A percentile compares a stretch with the other conserved stretches of the same genome.
Conservation (phyloP, 2,888 invertebrate species). For the Eupeodes latifasciatus region DNA sequence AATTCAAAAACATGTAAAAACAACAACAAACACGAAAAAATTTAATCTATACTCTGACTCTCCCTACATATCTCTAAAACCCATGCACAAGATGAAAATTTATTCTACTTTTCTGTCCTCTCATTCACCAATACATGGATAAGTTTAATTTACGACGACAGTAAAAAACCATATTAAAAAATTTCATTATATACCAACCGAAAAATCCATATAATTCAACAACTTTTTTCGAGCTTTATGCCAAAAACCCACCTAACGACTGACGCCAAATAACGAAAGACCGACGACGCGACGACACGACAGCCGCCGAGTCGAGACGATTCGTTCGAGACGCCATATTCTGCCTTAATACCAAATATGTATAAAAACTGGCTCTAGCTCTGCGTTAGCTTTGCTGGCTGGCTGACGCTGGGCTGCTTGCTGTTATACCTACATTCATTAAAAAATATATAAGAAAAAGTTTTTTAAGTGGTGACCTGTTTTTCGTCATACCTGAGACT, state of each 20-base stretch:
- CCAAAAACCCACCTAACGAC: conserved; percentile 52
- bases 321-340: conserved; percentile 20
- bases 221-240: conserved; percentile 65
- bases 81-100: conserved; percentile 17
- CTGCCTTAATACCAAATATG: conserved; percentile 42
- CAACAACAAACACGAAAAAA: conserved; percentile 50
- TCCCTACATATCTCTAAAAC: conserved; percentile 48
- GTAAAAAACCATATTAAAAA: conserved; percentile 21
- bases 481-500: conserved; percentile 75
- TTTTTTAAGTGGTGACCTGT: conserved; percentile 76
- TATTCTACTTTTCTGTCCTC: conserved; percentile 47
- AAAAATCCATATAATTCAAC: conserved; percentile 22
- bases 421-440: conserved; percentile 15
- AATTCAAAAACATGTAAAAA: conserved; percentile 68
- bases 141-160: conserved; percentile 11
- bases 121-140: conserved; percentile 14
- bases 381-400: not conserved
- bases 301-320: not conserved
- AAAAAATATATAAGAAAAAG: conserved; percentile 39
- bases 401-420: not conserved
- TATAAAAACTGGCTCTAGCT: conserved; percentile 21
- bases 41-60: not conserved
- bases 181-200: conserved; percentile 17
- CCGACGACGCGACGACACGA: conserved; percentile 18
- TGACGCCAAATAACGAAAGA: not conserved